A percentile compares a stretch with the other conserved stretches of the same genome.
These are phyloP conservation scores for Heterochromis multidens DNA, from an alignment of 2,113 vertebrate species.

Conservation along the genomic window DNA sequence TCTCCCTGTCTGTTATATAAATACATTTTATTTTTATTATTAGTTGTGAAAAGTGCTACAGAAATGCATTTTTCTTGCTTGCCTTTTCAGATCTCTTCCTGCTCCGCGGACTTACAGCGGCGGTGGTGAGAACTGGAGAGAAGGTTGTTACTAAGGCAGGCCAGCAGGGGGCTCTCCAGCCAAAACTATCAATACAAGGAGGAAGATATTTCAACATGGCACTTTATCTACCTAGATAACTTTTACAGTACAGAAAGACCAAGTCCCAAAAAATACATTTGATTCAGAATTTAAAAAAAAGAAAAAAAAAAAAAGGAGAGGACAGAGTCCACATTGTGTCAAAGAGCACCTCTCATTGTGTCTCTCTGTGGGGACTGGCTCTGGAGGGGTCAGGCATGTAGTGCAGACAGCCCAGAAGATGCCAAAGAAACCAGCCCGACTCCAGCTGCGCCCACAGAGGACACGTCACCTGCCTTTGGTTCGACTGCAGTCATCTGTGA, in stretches of 20 bases:
- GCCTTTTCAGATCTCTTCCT: conserved; percentile 83
- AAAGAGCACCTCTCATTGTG: conserved; percentile 37
- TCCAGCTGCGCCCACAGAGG: conserved; percentile 58
- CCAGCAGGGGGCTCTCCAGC: conserved; percentile 67
- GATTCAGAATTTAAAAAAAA: conserved; percentile 26
- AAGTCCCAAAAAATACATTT: conserved; percentile 21
- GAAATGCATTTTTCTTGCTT: background rate
- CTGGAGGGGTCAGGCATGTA: conserved; percentile 64
- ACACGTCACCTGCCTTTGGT: conserved; percentile 30
- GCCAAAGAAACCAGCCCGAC: conserved; percentile 89
- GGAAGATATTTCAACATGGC: conserved; percentile 86
- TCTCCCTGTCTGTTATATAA: background rate
- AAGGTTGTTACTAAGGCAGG: conserved; percentile 90
- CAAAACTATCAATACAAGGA: conserved; percentile 75
- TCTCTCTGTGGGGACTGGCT: conserved; percentile 64
- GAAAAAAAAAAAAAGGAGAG: background rate
- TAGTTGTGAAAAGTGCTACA: background rate
- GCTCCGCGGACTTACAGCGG: conserved; percentile 85
- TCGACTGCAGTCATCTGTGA: conserved; percentile 12
- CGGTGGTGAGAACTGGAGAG: conserved; percentile 91
- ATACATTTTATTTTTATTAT: background rate
- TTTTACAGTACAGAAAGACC: conserved; percentile 51
- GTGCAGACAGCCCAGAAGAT: conserved; percentile 76
- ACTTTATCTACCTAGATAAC: conserved; percentile 92
- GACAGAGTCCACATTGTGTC: conserved; percentile 77